Base-by-base conservation (phyloP, 2,797 vertebrate species). In the Falco biarmicus region DNA sequence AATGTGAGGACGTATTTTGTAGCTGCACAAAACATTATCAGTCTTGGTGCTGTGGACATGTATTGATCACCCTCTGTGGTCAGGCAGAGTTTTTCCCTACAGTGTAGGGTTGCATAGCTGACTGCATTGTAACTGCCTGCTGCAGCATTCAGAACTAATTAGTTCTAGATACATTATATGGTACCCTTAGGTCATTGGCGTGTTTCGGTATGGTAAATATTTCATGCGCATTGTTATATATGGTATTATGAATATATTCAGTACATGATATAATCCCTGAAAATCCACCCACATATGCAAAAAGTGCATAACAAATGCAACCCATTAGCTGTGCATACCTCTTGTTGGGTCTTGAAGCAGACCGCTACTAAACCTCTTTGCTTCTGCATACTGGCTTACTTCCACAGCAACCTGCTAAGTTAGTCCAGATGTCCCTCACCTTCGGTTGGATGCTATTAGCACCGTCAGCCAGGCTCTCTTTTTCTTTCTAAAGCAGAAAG, bases 151-250 rank as follows among this genome's bases (percentile, higher is more conserved):
- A 68, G 39, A 61, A 54, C 48, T 92, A 83, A 70, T 74, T 64
- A 71, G 29, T 47, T 91, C 47, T 82, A 71, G 50, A 61, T 15
- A 50, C 1, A 6, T 48, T 54, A 41, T 43, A 70, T 32, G 70
- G 63, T 41, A 77, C 32, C 53, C 45, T 21, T 31, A 64, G 43
- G 47, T 50, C 69, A 56, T 81, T 59, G 71, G 8, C 17, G 29
- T n/a, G 17, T 71, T 94, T 84, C 56, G 45, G 47, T 54, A 84
- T 85, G 61, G 61, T 71, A 83, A 92, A 63, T 59, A 81, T 75
- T 83, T 64, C 8, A 45, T 93, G 79, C 78, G 21, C 50, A 32
- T 80, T 84, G 7, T 68, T 91, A 34, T 66, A 9, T 61, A 24
- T n/a, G 39, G 10, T 19, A n/a, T 56, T 87, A 68, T 15, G 22